A percentile compares a stretch with the other conserved stretches of the same genome.
Evolutionary conservation across 2,113 vertebrate genomes (phyloP).

Genomic region (Rhinopomastus cyanomelas): DNA sequence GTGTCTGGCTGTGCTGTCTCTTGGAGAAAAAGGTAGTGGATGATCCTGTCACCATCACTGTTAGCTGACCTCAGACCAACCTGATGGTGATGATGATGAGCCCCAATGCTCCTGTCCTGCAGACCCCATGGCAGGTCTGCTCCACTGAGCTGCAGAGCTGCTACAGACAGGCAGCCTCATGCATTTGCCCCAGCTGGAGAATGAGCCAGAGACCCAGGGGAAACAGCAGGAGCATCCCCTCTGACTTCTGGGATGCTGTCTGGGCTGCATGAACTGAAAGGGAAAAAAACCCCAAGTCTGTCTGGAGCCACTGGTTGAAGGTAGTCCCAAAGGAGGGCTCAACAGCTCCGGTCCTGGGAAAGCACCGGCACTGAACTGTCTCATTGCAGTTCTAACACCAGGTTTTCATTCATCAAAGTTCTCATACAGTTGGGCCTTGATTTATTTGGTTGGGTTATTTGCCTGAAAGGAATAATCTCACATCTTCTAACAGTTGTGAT

Average conservation of each 20-base stretch:
- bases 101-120: neutral
- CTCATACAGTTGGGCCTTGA: conserved; percentile 41
- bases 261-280: neutral
- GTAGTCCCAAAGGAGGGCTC: neutral
- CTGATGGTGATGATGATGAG: accelerated
- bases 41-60: neutral
- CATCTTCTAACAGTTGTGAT: conserved; percentile 57
- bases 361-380: neutral
- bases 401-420: conserved; percentile 47
- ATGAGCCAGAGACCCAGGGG: neutral
- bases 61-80: neutral
- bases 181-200: accelerated
- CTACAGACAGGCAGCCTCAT: accelerated
- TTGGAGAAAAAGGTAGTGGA: neutral
- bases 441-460: conserved; percentile 51
- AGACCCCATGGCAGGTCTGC: neutral
- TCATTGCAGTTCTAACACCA: conserved; percentile 13
- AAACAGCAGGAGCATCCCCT: neutral
- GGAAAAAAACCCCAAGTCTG: neutral
- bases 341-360: conserved; percentile 10
- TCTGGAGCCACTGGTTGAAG: neutral
- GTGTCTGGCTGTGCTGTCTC: neutral
- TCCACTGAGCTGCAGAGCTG: neutral
- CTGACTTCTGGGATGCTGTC: neutral
- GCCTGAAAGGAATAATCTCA: conserved; percentile 42